These are phyloP conservation scores for Cuculus canorus DNA, from an alignment of 2,797 vertebrate species.

Conservation along the genomic window DNA sequence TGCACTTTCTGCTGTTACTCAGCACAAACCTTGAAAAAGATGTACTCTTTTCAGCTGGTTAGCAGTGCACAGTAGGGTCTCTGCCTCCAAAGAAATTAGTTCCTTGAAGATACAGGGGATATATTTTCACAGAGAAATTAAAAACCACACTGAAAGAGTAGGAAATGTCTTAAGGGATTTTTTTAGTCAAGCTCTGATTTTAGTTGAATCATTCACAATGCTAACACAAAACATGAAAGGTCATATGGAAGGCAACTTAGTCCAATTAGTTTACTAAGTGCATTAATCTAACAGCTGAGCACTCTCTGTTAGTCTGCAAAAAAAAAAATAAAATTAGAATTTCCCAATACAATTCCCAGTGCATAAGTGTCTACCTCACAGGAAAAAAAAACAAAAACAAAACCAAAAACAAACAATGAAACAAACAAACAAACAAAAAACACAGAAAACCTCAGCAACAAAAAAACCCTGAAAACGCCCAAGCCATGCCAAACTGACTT, in stretches of 20 bases:
- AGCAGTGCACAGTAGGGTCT: neutral
- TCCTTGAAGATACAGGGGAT: neutral
- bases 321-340: neutral
- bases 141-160: neutral
- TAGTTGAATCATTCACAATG: neutral
- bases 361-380: neutral
- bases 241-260: neutral
- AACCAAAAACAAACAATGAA: neutral
- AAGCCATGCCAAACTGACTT: too few relatives aligned
- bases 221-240: neutral
- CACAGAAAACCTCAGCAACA: too few relatives aligned
- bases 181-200: neutral
- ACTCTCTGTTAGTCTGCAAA: neutral
- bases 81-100: neutral
- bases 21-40: neutral
- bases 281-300: neutral
- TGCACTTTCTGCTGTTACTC: neutral
- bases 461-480: too few relatives aligned
- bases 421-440: neutral
- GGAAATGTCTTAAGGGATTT: neutral
- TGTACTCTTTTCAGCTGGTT: fast-evolving
- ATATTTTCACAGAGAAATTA: neutral
- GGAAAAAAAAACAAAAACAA: neutral
- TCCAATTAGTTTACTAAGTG: neutral
- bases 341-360: neutral